phyloP scores from a whole-genome alignment of 2,113 vertebrate genomes.

The Syngnathus typhle region DNA sequence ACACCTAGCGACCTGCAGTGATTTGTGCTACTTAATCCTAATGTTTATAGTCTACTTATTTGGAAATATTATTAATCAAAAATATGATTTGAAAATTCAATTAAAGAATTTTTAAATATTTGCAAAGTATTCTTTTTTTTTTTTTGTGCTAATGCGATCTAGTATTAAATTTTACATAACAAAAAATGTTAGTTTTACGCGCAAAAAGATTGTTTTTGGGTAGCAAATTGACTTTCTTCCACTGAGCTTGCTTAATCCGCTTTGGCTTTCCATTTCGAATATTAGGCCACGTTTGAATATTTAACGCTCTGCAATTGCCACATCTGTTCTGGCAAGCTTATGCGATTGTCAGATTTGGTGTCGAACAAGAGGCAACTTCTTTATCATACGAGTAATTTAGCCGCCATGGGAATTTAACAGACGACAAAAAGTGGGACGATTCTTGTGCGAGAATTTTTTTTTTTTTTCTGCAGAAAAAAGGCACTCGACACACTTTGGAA shows the following conservation, averaged over 20 bases:
- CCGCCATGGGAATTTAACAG: constrained; percentile 16
- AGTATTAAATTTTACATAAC: too few species aligned
- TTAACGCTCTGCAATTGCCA: neutral
- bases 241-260: neutral
- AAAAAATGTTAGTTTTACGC: too few species aligned
- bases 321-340: constrained; percentile 1
- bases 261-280: neutral
- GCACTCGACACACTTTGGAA: neutral
- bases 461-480: neutral
- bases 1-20: too few species aligned
- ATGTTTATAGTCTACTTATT: too few species aligned
- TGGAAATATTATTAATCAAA: too few species aligned
- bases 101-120: too few species aligned
- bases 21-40: too few species aligned
- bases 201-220: too few species aligned
- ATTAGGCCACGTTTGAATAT: neutral
- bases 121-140: too few species aligned
- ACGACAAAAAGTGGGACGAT: neutral
- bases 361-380: constrained; percentile 11
- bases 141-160: too few species aligned
- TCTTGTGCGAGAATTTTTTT: neutral
- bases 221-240: neutral
- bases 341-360: neutral
- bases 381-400: constrained; percentile 21
- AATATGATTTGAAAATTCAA: too few species aligned